These are phyloP conservation scores for Caenorhabditis briggsae DNA, from an alignment of 1,140 invertebrate species.

Conservation along the genomic window DNA sequence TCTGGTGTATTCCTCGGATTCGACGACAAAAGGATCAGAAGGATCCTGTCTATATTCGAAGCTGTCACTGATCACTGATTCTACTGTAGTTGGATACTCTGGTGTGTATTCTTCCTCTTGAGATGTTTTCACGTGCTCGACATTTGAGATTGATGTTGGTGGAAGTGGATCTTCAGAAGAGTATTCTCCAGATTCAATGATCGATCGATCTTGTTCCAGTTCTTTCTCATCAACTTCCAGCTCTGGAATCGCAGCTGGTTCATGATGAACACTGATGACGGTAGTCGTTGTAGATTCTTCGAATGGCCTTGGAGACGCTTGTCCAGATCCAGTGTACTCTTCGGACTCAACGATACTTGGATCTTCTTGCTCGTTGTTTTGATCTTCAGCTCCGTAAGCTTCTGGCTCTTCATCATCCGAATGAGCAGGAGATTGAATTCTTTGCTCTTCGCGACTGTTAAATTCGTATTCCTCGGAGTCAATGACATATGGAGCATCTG, in stretches of 20 bases:
- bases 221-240: slow-evolving; percentile 48
- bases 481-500: slow-evolving; percentile 47
- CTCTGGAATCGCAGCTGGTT: slow-evolving; percentile 40
- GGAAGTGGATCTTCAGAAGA: neutral
- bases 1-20: slow-evolving; percentile 24
- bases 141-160: neutral
- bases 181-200: slow-evolving; percentile 35
- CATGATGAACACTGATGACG: slow-evolving; percentile 38
- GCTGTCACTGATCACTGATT: neutral
- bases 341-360: slow-evolving; percentile 16
- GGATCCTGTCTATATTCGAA: neutral
- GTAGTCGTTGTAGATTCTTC: slow-evolving; percentile 26
- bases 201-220: slow-evolving; percentile 8
- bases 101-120: neutral
- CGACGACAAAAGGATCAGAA: neutral
- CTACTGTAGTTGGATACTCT: neutral
- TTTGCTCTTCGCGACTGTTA: slow-evolving; percentile 4
- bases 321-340: slow-evolving; percentile 4
- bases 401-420: slow-evolving; percentile 17
- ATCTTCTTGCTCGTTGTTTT: slow-evolving; percentile 9
- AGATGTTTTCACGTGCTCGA: slow-evolving; percentile 11
- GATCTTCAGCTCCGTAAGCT: neutral
- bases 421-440: slow-evolving; percentile 40
- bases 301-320: slow-evolving; percentile 2
- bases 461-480: slow-evolving; percentile 47